Percentiles rank a stretch among this genome's conserved stretches.
These are phyloP conservation scores for Coregonus clupeaformis DNA, from an alignment of 2,113 vertebrate species.

Conservation along the genomic window DNA sequence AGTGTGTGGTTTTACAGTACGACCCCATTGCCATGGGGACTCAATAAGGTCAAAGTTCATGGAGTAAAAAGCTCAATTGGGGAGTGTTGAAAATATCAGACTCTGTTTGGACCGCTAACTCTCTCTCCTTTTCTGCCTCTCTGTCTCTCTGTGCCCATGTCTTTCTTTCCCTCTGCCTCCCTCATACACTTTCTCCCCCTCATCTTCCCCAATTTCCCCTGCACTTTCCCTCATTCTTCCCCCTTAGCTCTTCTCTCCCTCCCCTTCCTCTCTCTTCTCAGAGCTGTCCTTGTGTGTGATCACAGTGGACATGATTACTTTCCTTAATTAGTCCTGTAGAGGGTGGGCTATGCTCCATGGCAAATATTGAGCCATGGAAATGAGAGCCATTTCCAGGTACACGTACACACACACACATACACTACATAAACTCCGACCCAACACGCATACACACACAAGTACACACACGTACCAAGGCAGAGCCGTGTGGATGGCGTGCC, in stretches of 20 bases:
- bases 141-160: neutral
- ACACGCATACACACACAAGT: constrained; percentile 28
- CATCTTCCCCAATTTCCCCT: neutral
- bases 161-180: neutral
- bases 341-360: constrained; percentile 63
- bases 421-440: constrained; percentile 35
- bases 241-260: constrained; percentile 24
- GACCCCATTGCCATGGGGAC: constrained; percentile 2
- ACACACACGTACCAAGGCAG: constrained; percentile 35
- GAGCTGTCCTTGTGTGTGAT: constrained; percentile 44
- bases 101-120: neutral
- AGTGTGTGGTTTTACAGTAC: constrained; percentile 6
- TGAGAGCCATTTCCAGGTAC: constrained; percentile 49
- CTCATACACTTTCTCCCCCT: neutral
- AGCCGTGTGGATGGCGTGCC: constrained; percentile 37
- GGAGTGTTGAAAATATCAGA: neutral
- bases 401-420: constrained; percentile 25
- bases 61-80: constrained; percentile 6
- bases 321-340: constrained; percentile 66
- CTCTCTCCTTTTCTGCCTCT: neutral
- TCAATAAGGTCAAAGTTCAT: neutral
- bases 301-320: constrained; percentile 62
- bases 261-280: constrained; percentile 17
- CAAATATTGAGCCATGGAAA: constrained; percentile 74
- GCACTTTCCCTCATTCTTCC: neutral